Percentiles rank a stretch among this genome's conserved stretches.
Evolutionary conservation across 2,113 vertebrate species (phyloP).

Genomic region (Nettapus auritus): DNA sequence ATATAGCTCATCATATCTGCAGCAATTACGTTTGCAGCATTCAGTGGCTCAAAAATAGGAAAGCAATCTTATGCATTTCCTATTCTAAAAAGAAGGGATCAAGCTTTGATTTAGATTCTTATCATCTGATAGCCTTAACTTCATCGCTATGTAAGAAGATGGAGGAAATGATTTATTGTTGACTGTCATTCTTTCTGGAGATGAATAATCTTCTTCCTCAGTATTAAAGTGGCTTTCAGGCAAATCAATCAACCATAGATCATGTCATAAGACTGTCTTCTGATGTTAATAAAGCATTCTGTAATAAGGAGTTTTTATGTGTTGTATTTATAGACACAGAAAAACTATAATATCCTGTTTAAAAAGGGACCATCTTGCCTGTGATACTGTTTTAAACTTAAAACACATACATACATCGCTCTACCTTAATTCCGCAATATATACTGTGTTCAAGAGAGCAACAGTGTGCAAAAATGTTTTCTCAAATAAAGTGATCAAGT

Average conservation of each 20-base stretch:
- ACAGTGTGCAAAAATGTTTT: neutral
- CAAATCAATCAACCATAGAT: slow-evolving; percentile 78
- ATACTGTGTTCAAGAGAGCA: neutral
- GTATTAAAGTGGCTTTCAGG: slow-evolving; percentile 78
- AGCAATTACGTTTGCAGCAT: slow-evolving; percentile 2
- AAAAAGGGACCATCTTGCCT: slow-evolving; percentile 13
- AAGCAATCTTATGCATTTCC: slow-evolving; percentile 11
- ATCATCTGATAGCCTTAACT: slow-evolving; percentile 71
- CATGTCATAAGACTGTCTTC: slow-evolving; percentile 72
- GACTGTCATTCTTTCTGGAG: slow-evolving; percentile 76
- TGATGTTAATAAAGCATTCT: slow-evolving; percentile 78
- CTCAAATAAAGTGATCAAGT: neutral
- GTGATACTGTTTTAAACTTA: slow-evolving; percentile 25
- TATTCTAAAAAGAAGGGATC: slow-evolving; percentile 31
- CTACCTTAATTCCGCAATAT: neutral
- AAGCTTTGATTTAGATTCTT: slow-evolving; percentile 73
- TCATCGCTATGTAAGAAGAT: slow-evolving; percentile 71
- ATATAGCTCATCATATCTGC: neutral
- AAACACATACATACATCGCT: neutral
- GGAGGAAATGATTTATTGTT: slow-evolving; percentile 74
- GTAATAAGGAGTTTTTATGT: slow-evolving; percentile 75
- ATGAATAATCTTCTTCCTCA: slow-evolving; percentile 76
- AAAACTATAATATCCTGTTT: slow-evolving; percentile 42
- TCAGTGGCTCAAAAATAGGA: neutral
- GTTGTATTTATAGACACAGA: slow-evolving; percentile 72